Evolutionary conservation across 2,113 vertebrate species (phyloP), one percentile per base, ranked within the genome.

Genomic region (Anguilla rostrata): DNA sequence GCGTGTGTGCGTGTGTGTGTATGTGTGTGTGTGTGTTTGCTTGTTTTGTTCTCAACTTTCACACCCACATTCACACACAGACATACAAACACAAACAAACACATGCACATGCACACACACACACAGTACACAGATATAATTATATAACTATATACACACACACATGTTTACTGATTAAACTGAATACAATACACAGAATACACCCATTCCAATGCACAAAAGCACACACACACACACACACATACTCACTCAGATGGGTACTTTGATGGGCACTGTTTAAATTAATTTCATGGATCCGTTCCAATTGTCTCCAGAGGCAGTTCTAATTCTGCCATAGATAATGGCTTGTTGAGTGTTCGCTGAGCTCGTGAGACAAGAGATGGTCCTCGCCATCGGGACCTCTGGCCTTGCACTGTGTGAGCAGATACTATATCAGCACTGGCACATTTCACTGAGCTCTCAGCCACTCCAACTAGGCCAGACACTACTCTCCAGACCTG

Each of bases 261-360:
- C 18, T 40, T 79, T 57, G 39, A 49, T 26, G 57, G 53, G 20
- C n/a, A 49, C 84, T 46, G 39, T 49, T 75, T 57, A 81, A 81
- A 81, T 81, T 80, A 40, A 85, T 85, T 63, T 63, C 78, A 39
- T 39, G n/a, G 15, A 34, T 39, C 40, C 83, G 29, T 15, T 82
- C 66, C 75, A 40, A 26, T 39, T 79, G 15, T 40, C 46, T 39
- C 22, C 34, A 71, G 78, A 85, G 34, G 34, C 20, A 34, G 71
- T 22, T 85, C 34, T 80, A 80, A 80, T 85, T 85, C 43, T 85
- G 75, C 75, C 39, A 53, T 71, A 57, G 78, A 85, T 78, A 78
- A 80, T 79, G 43, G 5, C 46, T 79, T 78, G 57, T 60, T 85
- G 84, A 49, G 71, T 78, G 29, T n/a, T 75, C 6, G 71, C n/a